A percentile compares a stretch with the other conserved stretches of the same genome.
phyloP scores from a whole-genome alignment of 2,113 vertebrate genomes.

The Poicephalus gulielmi region DNA sequence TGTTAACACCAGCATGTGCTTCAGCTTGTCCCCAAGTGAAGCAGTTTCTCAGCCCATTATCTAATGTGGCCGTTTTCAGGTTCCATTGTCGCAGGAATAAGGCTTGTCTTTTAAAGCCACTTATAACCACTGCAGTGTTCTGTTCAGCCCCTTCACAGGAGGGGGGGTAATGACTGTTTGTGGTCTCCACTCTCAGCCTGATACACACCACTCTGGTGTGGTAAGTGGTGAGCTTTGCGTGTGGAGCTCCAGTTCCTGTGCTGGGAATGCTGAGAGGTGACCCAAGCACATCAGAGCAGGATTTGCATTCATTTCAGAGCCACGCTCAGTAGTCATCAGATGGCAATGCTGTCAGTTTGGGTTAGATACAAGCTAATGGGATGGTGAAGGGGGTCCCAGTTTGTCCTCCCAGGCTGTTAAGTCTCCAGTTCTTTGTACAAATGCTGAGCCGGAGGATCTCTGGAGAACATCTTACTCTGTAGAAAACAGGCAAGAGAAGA shows the following conservation, averaged over 20 bases:
- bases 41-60: background rate
- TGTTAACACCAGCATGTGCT: background rate
- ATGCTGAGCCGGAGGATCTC: background rate
- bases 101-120: background rate
- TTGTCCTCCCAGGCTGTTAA: background rate
- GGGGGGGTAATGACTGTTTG: background rate
- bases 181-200: background rate
- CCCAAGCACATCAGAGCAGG: background rate
- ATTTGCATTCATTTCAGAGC: background rate
- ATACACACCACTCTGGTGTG: accelerated
- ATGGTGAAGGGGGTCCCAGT: background rate
- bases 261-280: background rate
- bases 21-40: background rate
- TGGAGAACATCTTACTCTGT: background rate
- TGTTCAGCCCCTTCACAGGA: background rate
- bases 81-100: background rate
- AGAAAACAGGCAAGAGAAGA: background rate
- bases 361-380: background rate
- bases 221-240: background rate
- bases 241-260: background rate
- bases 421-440: background rate
- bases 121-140: background rate
- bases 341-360: background rate
- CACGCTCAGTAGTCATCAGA: accelerated
- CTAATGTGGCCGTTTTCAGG: background rate